Evolutionary conservation across 2,888 invertebrate species (phyloP).

Genomic region (Plebejus melissa): DNA sequence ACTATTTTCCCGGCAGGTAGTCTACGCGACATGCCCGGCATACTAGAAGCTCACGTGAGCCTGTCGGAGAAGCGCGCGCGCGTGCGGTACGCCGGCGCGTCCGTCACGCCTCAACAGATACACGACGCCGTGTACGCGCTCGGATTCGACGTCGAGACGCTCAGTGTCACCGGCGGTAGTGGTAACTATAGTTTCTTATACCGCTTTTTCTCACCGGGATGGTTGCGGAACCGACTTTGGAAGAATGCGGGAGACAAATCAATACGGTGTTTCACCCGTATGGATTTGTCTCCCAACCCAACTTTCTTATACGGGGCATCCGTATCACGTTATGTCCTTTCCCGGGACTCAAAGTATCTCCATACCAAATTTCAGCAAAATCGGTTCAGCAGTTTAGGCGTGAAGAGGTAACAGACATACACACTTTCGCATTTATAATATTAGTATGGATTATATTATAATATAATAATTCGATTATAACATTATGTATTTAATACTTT

Average conservation of each 20-base stretch:
- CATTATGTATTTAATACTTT: neutral
- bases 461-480: too few species aligned
- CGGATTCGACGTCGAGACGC: conserved; percentile 84
- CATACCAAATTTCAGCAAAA: too few species aligned
- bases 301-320: too few species aligned
- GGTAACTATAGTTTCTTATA: neutral
- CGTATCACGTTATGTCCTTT: too few species aligned
- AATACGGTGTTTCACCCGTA: neutral
- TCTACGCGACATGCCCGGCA: conserved; percentile 81
- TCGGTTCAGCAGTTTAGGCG: too few species aligned
- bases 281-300: neutral
- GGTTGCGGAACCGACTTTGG: too few species aligned
- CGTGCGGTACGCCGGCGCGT: conserved; percentile 76
- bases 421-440: too few species aligned
- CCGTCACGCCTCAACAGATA: conserved; percentile 78
- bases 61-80: conserved; percentile 82
- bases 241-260: too few species aligned
- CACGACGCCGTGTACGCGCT: conserved; percentile 86
- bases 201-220: too few species aligned
- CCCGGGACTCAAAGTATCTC: too few species aligned
- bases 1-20: conserved; percentile 57
- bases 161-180: conserved; percentile 41
- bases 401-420: too few species aligned
- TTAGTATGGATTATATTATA: too few species aligned
- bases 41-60: conserved; percentile 79